Base-by-base conservation (phyloP, 2,113 vertebrate genomes). In the Potamarius usumacintae region DNA sequence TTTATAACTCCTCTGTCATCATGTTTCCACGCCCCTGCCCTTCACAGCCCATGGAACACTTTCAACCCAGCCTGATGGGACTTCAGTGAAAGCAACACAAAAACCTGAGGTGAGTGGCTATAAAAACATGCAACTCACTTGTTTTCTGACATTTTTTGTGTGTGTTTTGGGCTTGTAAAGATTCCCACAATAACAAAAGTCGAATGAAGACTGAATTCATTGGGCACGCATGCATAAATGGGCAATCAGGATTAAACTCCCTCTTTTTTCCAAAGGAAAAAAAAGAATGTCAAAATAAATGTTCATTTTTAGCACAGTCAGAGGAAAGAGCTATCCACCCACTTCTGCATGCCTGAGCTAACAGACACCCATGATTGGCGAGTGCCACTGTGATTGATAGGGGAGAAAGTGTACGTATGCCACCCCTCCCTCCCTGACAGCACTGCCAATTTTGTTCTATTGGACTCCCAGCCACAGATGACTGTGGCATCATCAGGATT, bases 21-120 rank as follows among this genome's bases (percentile, higher is more conserved):
- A 55, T 74, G 18, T 34, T 84, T 30, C 63, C 85, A 87, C 63
- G 9, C 63, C 34, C 62, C 86, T 82, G 52, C 14, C n/a, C 79
- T 83, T 83, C 81, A 77, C 86, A 67, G 60, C 63, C 62, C 50
- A 55, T 63, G 69, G 27, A 76, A 60, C 50, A 48, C 50, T 65
- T 81, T 30, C 27, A 81, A 22, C 76, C 55, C 4, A 65, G 48
- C n/a, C 42, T 57, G 9, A 57, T 58, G 50, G 25, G 50, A 77
- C 50, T 67, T 86, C 50, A 52, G 60, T 22, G 52, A 27, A 86
- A 69, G 48, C 18, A 53, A 58, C 78, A 71, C 57, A 79, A 18
- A 58, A 80, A 57, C 7, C 27, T 76, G 48, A 34, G 27, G 25
- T 77, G 42, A 48, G 11, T 42, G 22, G 74, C 53, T 74, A 57